phyloP scores from a whole-genome alignment of 2,113 vertebrate species.

The Dunckerocampus dactyliophorus region DNA sequence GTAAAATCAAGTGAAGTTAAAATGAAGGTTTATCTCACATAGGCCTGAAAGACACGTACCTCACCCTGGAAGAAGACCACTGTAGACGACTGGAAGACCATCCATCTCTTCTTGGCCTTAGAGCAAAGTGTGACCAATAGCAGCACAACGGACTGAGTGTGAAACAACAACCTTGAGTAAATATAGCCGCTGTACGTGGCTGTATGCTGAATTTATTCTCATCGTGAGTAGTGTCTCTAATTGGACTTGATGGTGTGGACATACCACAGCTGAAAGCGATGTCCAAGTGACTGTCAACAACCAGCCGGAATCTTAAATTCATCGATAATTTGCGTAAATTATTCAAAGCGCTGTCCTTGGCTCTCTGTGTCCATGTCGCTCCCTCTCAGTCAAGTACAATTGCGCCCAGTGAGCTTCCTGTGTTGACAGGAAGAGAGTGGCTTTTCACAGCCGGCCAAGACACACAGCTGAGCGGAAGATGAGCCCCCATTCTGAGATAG shows the following conservation, averaged over 20 bases:
- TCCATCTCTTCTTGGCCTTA: slow-evolving; percentile 34
- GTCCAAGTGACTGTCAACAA: slow-evolving; percentile 10
- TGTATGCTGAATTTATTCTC: not conserved
- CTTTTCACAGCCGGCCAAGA: slow-evolving; percentile 73
- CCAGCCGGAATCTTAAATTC: slow-evolving; percentile 31
- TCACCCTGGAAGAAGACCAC: slow-evolving; percentile 34
- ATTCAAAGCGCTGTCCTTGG: slow-evolving; percentile 47
- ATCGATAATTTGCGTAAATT: slow-evolving; percentile 47
- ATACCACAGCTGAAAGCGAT: not conserved
- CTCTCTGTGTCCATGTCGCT: slow-evolving; percentile 30
- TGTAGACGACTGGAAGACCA: slow-evolving; percentile 30
- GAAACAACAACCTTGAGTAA: slow-evolving; percentile 26
- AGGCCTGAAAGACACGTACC: slow-evolving; percentile 23
- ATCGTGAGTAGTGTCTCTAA: not conserved
- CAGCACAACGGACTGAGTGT: slow-evolving; percentile 28
- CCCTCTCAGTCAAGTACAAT: slow-evolving; percentile 49
- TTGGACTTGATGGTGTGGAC: slow-evolving; percentile 12
- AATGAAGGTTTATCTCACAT: slow-evolving; percentile 46
- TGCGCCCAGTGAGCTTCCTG: slow-evolving; percentile 66
- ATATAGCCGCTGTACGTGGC: not conserved
- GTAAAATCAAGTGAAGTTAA: slow-evolving; percentile 40
- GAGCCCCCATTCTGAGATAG: slow-evolving; percentile 49
- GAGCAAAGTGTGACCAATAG: slow-evolving; percentile 26
- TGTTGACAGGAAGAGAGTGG: slow-evolving; percentile 65
- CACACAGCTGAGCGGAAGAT: slow-evolving; percentile 73